Percentiles rank a stretch among this genome's conserved stretches.
Evolutionary conservation across 2,113 vertebrate species (phyloP).

Genomic region (Indicator maculatus): DNA sequence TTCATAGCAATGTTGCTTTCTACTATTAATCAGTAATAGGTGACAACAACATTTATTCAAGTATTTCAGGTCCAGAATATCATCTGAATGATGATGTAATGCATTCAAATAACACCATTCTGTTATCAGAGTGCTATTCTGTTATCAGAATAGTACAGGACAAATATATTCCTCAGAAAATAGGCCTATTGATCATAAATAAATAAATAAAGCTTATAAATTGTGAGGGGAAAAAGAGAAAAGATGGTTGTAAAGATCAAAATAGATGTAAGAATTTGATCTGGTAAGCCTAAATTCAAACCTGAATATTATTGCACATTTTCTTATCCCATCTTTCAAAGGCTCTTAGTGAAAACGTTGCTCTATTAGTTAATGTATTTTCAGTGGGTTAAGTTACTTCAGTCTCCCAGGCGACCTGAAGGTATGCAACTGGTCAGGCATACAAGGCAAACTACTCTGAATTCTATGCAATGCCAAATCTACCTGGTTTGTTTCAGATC

Average conservation of each 20-base stretch:
- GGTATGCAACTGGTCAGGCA: not conserved
- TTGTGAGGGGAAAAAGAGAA: not conserved
- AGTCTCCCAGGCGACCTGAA: not conserved
- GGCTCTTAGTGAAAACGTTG: not conserved
- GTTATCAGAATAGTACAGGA: not conserved
- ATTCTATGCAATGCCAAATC: not conserved
- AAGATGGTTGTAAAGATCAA: not conserved
- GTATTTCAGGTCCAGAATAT: not conserved
- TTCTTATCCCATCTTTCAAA: not conserved
- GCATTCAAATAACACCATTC: not conserved
- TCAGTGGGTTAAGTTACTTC: not conserved
- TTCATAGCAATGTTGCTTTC: not conserved
- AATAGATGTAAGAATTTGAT: rapidly evolving
- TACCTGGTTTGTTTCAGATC: not conserved
- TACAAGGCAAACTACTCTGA: not conserved
- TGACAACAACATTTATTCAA: not conserved
- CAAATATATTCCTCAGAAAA: not conserved
- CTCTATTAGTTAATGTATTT: not conserved
- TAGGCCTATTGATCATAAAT: not conserved
- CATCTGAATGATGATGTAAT: not conserved
- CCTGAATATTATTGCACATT: not conserved
- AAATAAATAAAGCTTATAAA: not conserved
- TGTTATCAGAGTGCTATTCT: not conserved
- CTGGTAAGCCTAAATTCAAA: not conserved
- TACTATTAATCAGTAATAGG: not conserved